Percentiles rank a stretch among this genome's conserved stretches.
Evolutionary conservation across 2,797 vertebrate genomes (phyloP).

Genomic region (Aulostomus chinensis): DNA sequence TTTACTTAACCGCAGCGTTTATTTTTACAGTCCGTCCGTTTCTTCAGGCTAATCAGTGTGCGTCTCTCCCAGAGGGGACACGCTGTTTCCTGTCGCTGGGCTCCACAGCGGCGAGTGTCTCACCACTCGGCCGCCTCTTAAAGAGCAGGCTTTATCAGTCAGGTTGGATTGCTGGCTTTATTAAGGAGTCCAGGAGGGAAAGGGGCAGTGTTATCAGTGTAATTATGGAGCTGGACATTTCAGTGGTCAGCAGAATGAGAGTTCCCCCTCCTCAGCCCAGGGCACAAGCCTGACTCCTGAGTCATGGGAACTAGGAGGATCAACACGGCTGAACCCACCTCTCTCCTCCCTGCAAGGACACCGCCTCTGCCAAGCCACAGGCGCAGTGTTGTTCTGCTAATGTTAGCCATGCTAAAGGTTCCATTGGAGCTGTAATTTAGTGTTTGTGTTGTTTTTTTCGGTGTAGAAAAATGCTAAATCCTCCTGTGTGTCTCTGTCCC

Average conservation of each 20-base stretch:
- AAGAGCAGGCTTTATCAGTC: slow-evolving; percentile 56
- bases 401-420: slow-evolving; percentile 75
- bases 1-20: slow-evolving; percentile 74
- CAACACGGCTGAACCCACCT: slow-evolving; percentile 51
- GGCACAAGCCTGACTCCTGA: slow-evolving; percentile 47
- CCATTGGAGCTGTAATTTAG: slow-evolving; percentile 71
- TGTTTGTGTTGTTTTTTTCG: slow-evolving; percentile 59
- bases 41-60: slow-evolving; percentile 69
- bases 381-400: slow-evolving; percentile 74
- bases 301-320: slow-evolving; percentile 71
- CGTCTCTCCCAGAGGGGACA: slow-evolving; percentile 52
- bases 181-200: slow-evolving; percentile 44
- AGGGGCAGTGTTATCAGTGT: slow-evolving; percentile 61
- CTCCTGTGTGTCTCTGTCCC: slow-evolving; percentile 45
- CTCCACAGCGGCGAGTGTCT: slow-evolving; percentile 43
- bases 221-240: slow-evolving; percentile 65
- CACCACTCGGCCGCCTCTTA: slow-evolving; percentile 54
- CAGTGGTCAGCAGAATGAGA: slow-evolving; percentile 49
- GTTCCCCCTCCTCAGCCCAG: slow-evolving; percentile 39
- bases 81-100: slow-evolving; percentile 62
- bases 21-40: slow-evolving; percentile 77
- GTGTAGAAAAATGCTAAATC: slow-evolving; percentile 65
- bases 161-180: slow-evolving; percentile 52
- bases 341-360: slow-evolving; percentile 39
- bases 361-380: slow-evolving; percentile 68